Base-by-base conservation (phyloP, 2,888 invertebrate genomes). In the Tenodera sinensis region DNA sequence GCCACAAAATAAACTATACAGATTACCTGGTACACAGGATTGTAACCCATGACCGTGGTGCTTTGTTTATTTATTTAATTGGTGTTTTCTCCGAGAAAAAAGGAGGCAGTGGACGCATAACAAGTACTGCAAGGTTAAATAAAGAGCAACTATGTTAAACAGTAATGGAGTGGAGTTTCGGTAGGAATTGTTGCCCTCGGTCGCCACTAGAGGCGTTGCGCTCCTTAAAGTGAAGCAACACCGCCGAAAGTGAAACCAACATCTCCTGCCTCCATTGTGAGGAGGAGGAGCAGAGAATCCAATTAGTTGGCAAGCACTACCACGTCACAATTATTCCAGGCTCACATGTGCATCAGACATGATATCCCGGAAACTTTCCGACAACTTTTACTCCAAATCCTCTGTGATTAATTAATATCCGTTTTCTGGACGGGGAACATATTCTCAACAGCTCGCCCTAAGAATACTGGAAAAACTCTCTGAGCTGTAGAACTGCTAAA, bases 371-470 rank as follows among this genome's bases (percentile, higher is more conserved):
- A 85, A 85, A 85, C 85, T 85, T 85, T 85, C 47, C 85, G 2
- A 20, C 54, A 71, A 71, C 85, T 85, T 34, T 27, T 85, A 42
- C 47, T 27, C 47, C 47, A 42, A 34, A 85, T 88, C 54, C 54
- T 54, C 84, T 71, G 28, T 71, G 88, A 86, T 86, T 86, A 86
- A 86, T 86, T 86, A 86, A 86, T 81, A 81, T 86, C 81, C 15
- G 86, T 81, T 28, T 71, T 71, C 54, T 71, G 25, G 54, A 15
- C 15, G 54, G 20, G 25, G 54, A 42, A 42, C 42, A 71, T 20
- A 20, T 71, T 20, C 54, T 71, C 54, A 71, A 20, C 54, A 71
- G 54, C 20, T 71, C 54, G 20, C 54, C 25, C 42, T 3, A 71
- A 71, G 54, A 71, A 20, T 20, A 2, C 54, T 71, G 54, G 54